Percentiles rank a stretch among this genome's conserved stretches.
Conservation (phyloP, 2,797 vertebrate genomes). For the Molothrus ater region DNA sequence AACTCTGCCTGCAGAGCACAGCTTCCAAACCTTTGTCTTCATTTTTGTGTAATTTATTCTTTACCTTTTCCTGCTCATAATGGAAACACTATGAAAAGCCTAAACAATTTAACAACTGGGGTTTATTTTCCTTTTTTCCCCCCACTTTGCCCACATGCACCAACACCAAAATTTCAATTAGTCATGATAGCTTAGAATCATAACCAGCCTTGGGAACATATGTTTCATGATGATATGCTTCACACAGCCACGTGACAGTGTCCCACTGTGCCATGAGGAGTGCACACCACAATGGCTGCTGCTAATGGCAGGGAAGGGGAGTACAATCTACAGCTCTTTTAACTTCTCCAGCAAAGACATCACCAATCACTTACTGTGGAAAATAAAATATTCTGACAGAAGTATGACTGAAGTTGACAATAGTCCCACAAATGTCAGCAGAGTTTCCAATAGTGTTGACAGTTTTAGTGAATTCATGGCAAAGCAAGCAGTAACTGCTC, state of each 20-base stretch:
- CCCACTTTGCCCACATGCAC: not conserved
- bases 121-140: not conserved
- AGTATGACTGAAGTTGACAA: not conserved
- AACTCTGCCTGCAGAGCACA: not conserved
- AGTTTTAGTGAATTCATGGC: not conserved
- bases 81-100: not conserved
- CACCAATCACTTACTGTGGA: not conserved
- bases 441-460: not conserved
- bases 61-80: not conserved
- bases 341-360: not conserved
- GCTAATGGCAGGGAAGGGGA: not conserved
- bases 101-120: not conserved
- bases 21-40: not conserved
- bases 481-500: not conserved
- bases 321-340: not conserved
- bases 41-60: not conserved
- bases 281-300: not conserved
- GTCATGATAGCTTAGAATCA: not conserved
- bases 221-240: not conserved
- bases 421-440: not conserved
- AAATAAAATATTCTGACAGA: constrained; percentile 7
- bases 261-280: accelerated
- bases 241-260: accelerated
- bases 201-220: not conserved
- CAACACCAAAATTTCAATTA: not conserved